Conservation (phyloP, 2,113 vertebrate genomes). For the Sardina pilchardus region DNA sequence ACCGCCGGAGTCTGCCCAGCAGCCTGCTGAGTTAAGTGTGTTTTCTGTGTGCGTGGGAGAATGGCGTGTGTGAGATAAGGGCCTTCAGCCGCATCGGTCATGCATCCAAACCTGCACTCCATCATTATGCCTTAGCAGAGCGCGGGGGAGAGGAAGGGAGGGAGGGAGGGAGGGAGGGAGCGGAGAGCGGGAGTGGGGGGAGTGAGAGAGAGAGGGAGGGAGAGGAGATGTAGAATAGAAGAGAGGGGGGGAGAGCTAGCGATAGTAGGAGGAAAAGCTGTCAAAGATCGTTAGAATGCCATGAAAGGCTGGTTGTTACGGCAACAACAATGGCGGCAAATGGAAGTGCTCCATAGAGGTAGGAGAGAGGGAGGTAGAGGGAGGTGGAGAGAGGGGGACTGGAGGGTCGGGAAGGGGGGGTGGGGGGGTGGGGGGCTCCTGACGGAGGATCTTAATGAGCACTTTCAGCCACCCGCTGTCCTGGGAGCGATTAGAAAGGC, state of each 20-base stretch:
- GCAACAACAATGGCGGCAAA: conserved; percentile 44
- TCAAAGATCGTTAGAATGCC: conserved; percentile 49
- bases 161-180: not conserved
- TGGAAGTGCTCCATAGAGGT: conserved; percentile 26
- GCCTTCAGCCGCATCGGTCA: conserved; percentile 19
- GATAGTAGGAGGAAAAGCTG: conserved; percentile 34
- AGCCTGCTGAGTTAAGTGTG: not conserved
- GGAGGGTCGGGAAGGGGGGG: not conserved
- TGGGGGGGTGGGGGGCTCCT: not conserved
- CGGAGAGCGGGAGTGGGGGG: conserved; percentile 31
- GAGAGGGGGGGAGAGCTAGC: conserved; percentile 29
- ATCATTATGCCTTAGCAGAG: conserved; percentile 45
- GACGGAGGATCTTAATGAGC: conserved; percentile 30
- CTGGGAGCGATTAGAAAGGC: conserved; percentile 38
- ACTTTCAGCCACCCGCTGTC: conserved; percentile 35
- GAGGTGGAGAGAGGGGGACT: not conserved
- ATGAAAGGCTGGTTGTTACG: conserved; percentile 45
- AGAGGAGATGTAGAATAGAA: conserved; percentile 35
- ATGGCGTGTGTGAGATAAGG: conserved; percentile 35
- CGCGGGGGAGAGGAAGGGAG: not conserved
- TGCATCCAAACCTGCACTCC: conserved; percentile 15
- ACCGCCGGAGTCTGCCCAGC: not conserved
- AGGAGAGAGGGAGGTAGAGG: not conserved
- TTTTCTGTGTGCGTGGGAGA: conserved; percentile 11
- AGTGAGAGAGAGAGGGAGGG: not conserved